Percentiles rank a stretch among this genome's conserved stretches.
These are phyloP conservation scores for Drosophila paucipuncta DNA, from an alignment of 2,888 invertebrate genomes.

Conservation along the genomic window DNA sequence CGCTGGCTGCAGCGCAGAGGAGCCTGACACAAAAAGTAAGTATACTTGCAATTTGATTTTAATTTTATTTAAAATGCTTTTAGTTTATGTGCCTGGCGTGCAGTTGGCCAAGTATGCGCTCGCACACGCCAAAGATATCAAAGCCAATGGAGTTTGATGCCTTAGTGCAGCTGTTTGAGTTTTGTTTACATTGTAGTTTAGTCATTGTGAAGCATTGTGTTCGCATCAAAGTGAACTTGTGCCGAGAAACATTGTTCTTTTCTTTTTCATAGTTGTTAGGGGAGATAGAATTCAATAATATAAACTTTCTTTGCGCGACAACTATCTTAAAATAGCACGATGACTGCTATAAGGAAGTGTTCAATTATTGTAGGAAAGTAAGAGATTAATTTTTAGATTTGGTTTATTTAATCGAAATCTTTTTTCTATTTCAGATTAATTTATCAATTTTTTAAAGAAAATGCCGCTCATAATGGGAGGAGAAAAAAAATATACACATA, in stretches of 20 bases:
- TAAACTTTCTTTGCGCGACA: constrained; percentile 4
- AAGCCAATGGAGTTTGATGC: constrained; percentile 65
- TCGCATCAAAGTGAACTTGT: constrained; percentile 23
- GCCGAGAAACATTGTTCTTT: not conserved
- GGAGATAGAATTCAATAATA: constrained; percentile 20
- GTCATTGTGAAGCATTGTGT: constrained; percentile 6
- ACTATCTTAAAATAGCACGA: constrained; percentile 3
- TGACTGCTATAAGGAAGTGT: not conserved
- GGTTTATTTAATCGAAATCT: not conserved
- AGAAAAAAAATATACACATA: not conserved
- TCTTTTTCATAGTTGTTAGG: not conserved
- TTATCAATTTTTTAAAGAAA: not conserved
- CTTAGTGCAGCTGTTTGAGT: constrained; percentile 43
- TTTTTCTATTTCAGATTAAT: not conserved
- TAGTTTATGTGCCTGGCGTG: constrained; percentile 54
- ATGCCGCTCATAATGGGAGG: not conserved
- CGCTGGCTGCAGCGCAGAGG: not conserved
- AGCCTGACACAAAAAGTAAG: constrained; percentile 6
- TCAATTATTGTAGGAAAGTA: not conserved
- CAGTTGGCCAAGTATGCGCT: constrained; percentile 6
- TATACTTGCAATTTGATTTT: constrained; percentile 70
- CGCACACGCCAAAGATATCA: constrained; percentile 32
- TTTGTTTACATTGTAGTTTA: constrained; percentile 35
- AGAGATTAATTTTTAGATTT: not conserved
- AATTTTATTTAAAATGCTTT: constrained; percentile 80